A percentile compares a stretch with the other conserved stretches of the same genome.
Evolutionary conservation across 2,888 invertebrate genomes (phyloP).

Genomic region (Conus canariensis): DNA sequence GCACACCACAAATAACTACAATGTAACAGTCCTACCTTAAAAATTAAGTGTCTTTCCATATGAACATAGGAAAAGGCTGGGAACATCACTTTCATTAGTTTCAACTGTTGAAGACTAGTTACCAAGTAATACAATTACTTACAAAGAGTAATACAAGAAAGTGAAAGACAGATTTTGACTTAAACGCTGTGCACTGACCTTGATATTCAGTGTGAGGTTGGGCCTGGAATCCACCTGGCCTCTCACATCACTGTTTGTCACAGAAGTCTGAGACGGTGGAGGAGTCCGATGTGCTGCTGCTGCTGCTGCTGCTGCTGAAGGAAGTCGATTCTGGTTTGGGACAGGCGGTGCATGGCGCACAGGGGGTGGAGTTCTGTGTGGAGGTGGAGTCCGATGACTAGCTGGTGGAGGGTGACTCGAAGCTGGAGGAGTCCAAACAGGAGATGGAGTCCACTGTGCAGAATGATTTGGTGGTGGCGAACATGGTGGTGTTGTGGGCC

Average conservation of each 20-base stretch:
- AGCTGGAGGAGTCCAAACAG: slow-evolving; percentile 1
- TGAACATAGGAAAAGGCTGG: too few species aligned
- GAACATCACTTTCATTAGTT: too few species aligned
- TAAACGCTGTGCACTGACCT: neutral
- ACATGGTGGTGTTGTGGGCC: neutral
- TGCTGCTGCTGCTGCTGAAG: neutral
- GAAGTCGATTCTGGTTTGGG: neutral
- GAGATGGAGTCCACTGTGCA: neutral
- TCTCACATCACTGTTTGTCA: neutral
- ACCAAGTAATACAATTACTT: too few species aligned
- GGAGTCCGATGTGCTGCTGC: neutral
- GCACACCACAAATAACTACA: too few species aligned
- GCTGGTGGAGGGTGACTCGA: neutral
- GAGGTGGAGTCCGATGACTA: neutral
- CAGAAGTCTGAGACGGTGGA: neutral
- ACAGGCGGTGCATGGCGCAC: neutral
- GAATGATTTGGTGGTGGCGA: slow-evolving; percentile 20
- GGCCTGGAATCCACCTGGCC: neutral
- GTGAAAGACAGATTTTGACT: too few species aligned
- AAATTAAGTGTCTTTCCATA: too few species aligned
- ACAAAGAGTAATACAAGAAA: too few species aligned
- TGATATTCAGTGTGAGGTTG: neutral
- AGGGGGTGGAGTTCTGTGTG: slow-evolving; percentile 11
- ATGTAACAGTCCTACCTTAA: too few species aligned
- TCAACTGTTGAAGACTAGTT: too few species aligned